Evolutionary conservation across 1,140 invertebrate genomes (phyloP).

Genomic region (Euschistus heros): DNA sequence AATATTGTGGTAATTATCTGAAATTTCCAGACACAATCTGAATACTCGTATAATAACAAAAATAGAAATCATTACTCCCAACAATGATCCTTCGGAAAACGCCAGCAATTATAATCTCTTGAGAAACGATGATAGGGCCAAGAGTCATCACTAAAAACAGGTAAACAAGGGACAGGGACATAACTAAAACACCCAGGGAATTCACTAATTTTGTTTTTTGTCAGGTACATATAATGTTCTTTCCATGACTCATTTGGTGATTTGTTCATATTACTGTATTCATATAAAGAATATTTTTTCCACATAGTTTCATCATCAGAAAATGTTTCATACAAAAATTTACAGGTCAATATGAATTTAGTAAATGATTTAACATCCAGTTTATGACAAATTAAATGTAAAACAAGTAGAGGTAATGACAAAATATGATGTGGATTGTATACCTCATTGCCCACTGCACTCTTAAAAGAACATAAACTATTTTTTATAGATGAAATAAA

Average conservation of each 20-base stretch:
- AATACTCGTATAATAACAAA: no score
- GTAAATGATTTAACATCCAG: neutral
- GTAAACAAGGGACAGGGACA: no score
- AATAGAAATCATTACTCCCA: no score
- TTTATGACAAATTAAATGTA: neutral
- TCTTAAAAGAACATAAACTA: neutral
- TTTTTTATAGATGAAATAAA: neutral
- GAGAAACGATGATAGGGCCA: no score
- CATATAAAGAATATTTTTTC: conserved; percentile 12
- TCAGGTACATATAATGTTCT: neutral
- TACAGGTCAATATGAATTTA: conserved; percentile 12
- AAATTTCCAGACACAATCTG: no score
- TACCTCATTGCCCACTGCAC: neutral
- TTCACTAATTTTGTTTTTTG: no score
- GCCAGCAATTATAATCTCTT: no score
- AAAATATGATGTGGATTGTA: neutral
- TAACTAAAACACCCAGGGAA: no score
- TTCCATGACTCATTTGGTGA: neutral
- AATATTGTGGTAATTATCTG: no score
- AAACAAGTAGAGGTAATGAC: neutral
- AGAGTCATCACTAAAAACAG: no score
- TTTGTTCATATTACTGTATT: conserved; percentile 9
- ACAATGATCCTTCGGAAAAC: no score
- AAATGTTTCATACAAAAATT: conserved; percentile 18
- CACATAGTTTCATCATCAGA: conserved; percentile 20